A percentile compares a stretch with the other conserved stretches of the same genome.
phyloP scores from a whole-genome alignment of 1,140 invertebrate species.

The Ips typographus region DNA sequence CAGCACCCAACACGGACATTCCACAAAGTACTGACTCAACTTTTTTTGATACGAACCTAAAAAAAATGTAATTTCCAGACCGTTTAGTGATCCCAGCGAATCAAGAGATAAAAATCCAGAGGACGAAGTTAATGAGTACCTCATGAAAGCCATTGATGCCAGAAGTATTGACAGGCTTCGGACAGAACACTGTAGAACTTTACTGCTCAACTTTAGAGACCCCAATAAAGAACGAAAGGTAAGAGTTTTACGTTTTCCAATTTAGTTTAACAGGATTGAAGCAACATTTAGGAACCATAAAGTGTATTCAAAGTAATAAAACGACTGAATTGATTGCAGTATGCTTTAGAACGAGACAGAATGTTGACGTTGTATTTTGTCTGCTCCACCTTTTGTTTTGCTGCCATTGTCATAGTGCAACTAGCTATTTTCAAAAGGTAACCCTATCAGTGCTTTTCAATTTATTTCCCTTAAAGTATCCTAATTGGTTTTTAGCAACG shows the following conservation, averaged over 20 bases:
- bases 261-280: no score
- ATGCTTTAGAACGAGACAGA: constrained; percentile 73
- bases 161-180: constrained; percentile 87
- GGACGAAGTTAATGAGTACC: constrained; percentile 92
- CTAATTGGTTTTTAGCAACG: constrained; percentile 35
- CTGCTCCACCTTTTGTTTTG: constrained; percentile 74
- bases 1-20: constrained; percentile 66
- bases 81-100: constrained; percentile 61
- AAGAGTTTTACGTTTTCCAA: constrained; percentile 23
- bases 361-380: constrained; percentile 84
- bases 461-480: constrained; percentile 1
- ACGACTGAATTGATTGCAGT: constrained; percentile 58
- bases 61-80: constrained; percentile 51
- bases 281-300: no score
- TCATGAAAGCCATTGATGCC: constrained; percentile 91
- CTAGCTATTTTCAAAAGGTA: constrained; percentile 69
- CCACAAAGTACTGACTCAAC: constrained; percentile 61
- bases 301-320: no score
- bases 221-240: constrained; percentile 79
- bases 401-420: constrained; percentile 65
- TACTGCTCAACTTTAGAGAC: constrained; percentile 81
- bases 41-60: neutral
- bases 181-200: constrained; percentile 78
- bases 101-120: constrained; percentile 72
- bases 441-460: constrained; percentile 49